Conservation (phyloP, 2,888 invertebrate genomes). For the Heliconius ismenius region DNA sequence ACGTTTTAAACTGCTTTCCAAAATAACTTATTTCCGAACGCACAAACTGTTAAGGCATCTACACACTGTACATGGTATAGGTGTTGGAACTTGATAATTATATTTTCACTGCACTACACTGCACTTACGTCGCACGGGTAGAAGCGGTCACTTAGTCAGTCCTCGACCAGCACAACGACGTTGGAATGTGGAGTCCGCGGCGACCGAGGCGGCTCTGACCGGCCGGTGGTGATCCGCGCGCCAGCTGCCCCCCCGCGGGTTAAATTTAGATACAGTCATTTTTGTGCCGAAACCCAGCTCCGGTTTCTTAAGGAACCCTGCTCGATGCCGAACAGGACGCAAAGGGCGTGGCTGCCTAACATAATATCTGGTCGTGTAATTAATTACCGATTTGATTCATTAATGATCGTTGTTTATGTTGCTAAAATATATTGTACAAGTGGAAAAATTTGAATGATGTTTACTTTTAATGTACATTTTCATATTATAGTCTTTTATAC, state of each 20-base stretch:
- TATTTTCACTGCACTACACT: conserved; percentile 59
- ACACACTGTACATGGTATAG: conserved; percentile 56
- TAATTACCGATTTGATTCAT: not conserved
- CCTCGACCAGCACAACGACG: conserved; percentile 79
- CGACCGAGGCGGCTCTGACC: conserved; percentile 85
- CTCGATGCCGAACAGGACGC: conserved; percentile 53
- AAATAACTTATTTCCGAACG: conserved; percentile 46
- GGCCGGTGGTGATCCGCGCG: conserved; percentile 50
- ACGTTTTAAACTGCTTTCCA: conserved; percentile 40
- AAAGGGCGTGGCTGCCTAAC: conserved; percentile 50
- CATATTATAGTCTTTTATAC: no score
- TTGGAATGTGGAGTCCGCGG: conserved; percentile 88
- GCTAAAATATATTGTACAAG: not conserved
- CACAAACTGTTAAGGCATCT: conserved; percentile 48
- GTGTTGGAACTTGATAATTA: not conserved
- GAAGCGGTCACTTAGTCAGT: conserved; percentile 79
- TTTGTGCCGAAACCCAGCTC: conserved; percentile 76
- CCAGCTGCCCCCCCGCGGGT: conserved; percentile 48
- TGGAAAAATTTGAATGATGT: not conserved
- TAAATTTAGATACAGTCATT: conserved; percentile 75
- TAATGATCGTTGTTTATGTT: not conserved
- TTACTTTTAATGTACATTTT: not conserved
- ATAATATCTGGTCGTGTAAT: conserved; percentile 12
- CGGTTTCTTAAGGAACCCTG: conserved; percentile 67
- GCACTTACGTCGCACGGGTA: conserved; percentile 82